Percentiles rank a stretch among this genome's conserved stretches.
Evolutionary conservation across 2,113 vertebrate genomes (phyloP).

Genomic region (Hydrochoerus hydrochaeris): DNA sequence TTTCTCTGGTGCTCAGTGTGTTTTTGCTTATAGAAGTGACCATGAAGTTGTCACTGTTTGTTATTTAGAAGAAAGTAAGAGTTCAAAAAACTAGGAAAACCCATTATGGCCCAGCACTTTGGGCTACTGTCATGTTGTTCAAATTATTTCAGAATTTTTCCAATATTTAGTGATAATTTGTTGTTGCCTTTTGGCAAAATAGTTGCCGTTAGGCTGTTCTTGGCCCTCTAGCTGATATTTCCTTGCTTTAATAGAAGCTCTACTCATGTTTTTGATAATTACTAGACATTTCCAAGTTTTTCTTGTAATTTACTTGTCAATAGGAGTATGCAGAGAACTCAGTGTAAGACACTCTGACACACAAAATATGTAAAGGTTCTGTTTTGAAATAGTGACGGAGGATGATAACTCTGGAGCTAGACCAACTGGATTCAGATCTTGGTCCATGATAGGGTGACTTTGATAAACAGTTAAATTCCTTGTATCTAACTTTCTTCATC

Average conservation of each 20-base stretch:
- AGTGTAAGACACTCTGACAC: not conserved
- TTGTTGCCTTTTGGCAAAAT: not conserved
- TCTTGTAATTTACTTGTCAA: not conserved
- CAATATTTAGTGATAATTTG: not conserved
- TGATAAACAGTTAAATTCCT: not conserved
- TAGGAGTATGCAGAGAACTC: not conserved
- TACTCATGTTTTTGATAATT: not conserved
- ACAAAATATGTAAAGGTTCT: not conserved
- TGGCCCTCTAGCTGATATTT: not conserved
- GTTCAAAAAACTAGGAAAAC: not conserved
- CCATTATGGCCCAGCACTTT: not conserved
- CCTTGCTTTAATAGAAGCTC: not conserved
- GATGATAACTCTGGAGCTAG: not conserved
- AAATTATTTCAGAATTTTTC: not conserved
- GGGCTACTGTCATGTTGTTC: not conserved
- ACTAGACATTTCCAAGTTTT: constrained; percentile 1
- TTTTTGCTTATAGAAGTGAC: not conserved
- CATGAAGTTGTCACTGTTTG: not conserved
- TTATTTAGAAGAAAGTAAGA: not conserved
- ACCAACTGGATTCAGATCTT: not conserved
- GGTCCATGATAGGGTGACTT: not conserved
- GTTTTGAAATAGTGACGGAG: not conserved
- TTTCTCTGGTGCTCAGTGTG: not conserved
- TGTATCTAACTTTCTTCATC: not conserved
- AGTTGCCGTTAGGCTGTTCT: not conserved